A percentile compares a stretch with the other conserved stretches of the same genome.
Evolutionary conservation across 2,888 invertebrate genomes (phyloP).

Genomic region (Polyommatus iphigenia): DNA sequence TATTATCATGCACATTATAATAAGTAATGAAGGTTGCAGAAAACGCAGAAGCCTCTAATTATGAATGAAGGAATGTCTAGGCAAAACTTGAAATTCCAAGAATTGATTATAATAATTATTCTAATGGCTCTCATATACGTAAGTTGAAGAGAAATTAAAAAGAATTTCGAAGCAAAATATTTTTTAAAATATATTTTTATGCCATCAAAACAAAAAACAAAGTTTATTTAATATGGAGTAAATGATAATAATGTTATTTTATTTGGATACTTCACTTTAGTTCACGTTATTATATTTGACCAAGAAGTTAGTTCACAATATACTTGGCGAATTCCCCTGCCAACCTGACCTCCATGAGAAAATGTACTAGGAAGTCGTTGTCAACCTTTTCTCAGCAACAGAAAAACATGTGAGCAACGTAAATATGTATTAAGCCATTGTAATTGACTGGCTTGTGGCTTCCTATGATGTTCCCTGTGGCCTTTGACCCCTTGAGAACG

Average conservation of each 20-base stretch:
- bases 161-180: no score
- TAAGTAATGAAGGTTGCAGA: not conserved
- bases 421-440: constrained; percentile 5
- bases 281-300: no score
- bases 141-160: no score
- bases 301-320: no score
- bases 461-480: not conserved
- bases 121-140: no score
- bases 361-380: not conserved
- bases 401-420: constrained; percentile 5
- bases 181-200: no score
- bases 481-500: constrained; percentile 10
- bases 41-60: not conserved
- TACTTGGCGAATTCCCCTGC: no score
- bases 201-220: no score
- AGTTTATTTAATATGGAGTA: no score
- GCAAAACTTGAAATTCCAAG: not conserved
- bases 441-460: not conserved
- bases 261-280: no score
- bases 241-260: no score
- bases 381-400: not conserved
- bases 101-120: not conserved
- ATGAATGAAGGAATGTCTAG: not conserved
- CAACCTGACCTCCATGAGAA: constrained; percentile 7
- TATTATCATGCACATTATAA: not conserved